Percentiles rank a stretch among this genome's conserved stretches.
Conservation (phyloP, 2,888 invertebrate genomes). For the Scaptomyza flava region DNA sequence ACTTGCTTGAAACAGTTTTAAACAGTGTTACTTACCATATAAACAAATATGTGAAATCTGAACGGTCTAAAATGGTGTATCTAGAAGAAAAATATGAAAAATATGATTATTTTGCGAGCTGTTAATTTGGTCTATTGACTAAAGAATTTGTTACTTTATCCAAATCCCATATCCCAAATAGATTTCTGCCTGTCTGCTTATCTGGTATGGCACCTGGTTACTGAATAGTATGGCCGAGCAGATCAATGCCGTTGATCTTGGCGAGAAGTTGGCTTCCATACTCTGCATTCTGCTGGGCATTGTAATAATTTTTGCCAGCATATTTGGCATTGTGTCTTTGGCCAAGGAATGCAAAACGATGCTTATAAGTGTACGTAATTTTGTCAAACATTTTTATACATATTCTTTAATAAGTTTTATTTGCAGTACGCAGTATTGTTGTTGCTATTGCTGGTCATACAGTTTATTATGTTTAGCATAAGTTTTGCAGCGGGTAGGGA, state of each 20-base stretch:
- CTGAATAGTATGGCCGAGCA: constrained; percentile 60
- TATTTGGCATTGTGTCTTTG: constrained; percentile 67
- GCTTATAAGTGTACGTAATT: constrained; percentile 71
- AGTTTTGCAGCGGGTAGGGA: constrained; percentile 67
- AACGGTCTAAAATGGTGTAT: too few species aligned
- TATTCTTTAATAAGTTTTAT: not conserved
- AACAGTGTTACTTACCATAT: too few species aligned
- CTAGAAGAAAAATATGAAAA: too few species aligned
- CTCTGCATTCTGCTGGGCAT: constrained; percentile 73
- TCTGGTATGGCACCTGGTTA: constrained; percentile 79
- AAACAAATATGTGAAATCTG: too few species aligned
- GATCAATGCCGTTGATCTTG: constrained; percentile 62
- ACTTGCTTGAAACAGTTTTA: not conserved
- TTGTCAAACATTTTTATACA: not conserved
- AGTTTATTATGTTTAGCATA: constrained; percentile 76
- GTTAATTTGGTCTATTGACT: too few species aligned
- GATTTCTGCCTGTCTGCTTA: constrained; percentile 72
- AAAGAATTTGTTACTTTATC: not conserved
- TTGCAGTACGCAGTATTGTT: constrained; percentile 77
- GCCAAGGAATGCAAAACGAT: constrained; percentile 64
- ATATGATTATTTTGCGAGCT: too few species aligned
- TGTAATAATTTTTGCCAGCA: constrained; percentile 62
- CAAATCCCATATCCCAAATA: constrained; percentile 35
- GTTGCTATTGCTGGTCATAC: constrained; percentile 71
- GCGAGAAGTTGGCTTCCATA: constrained; percentile 69